Percentiles rank a stretch among this genome's conserved stretches.
These are phyloP conservation scores for Pteria penguin DNA, from an alignment of 2,888 invertebrate species.

Conservation along the genomic window DNA sequence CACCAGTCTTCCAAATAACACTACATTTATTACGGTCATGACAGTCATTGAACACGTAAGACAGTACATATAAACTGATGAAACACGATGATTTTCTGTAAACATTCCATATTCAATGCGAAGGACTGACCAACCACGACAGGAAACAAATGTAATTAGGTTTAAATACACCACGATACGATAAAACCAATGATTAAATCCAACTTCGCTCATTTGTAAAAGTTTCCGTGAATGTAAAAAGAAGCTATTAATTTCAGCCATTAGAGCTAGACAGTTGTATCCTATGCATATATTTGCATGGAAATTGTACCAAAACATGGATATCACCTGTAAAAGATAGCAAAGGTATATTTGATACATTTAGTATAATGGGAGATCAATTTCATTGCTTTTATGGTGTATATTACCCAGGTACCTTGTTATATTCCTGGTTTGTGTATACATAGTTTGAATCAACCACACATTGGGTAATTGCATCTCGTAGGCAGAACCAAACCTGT, in stretches of 20 bases:
- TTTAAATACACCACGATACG: constrained; percentile 68
- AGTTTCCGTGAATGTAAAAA: constrained; percentile 79
- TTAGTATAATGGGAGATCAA: too few species aligned
- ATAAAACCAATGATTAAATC: constrained; percentile 70
- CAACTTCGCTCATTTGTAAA: constrained; percentile 72
- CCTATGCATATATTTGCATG: constrained; percentile 69
- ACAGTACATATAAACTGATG: constrained; percentile 58
- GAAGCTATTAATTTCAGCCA: constrained; percentile 78
- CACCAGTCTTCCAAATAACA: constrained; percentile 77
- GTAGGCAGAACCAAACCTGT: too few species aligned
- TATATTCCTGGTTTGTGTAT: too few species aligned
- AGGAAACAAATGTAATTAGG: constrained; percentile 73
- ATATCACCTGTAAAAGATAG: constrained; percentile 67
- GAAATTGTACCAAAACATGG: constrained; percentile 78
- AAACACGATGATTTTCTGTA: constrained; percentile 61
- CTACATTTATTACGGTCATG: constrained; percentile 73
- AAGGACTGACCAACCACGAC: constrained; percentile 64
- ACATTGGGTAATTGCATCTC: too few species aligned
- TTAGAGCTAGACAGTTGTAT: constrained; percentile 75
- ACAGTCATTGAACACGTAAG: constrained; percentile 67
- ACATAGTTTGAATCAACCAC: too few species aligned
- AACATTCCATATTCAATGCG: constrained; percentile 70
- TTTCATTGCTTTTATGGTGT: too few species aligned
- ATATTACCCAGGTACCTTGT: too few species aligned
- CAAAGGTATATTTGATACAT: too few species aligned